These are phyloP conservation scores for Hanleya hanleyi DNA, from an alignment of 2,888 invertebrate genomes.

Conservation along the genomic window DNA sequence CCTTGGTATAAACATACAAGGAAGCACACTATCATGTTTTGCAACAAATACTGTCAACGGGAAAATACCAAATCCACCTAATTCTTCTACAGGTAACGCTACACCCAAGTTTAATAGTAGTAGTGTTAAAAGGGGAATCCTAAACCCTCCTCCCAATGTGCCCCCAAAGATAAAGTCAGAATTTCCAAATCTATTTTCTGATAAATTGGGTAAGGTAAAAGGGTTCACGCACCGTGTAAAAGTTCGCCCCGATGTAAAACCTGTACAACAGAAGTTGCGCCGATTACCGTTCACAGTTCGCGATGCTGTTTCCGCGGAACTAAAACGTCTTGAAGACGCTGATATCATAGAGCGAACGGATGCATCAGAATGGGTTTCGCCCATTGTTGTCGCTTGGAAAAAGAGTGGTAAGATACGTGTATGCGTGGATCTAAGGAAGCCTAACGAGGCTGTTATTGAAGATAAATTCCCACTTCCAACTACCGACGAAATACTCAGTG, in stretches of 20 bases:
- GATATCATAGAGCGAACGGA: conserved; percentile 1
- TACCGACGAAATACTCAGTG: conserved; percentile 32
- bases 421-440: conserved; percentile 27
- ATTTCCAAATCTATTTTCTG: neutral
- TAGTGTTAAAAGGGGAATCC: too few relatives aligned
- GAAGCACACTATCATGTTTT: neutral
- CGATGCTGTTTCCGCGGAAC: neutral
- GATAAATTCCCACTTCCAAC: conserved; percentile 17
- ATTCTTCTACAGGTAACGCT: too few relatives aligned
- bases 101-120: too few relatives aligned
- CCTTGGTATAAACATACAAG: neutral
- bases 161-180: too few relatives aligned
- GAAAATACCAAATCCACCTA: neutral
- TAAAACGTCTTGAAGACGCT: neutral
- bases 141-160: too few relatives aligned
- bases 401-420: conserved; percentile 17
- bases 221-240: neutral
- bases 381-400: conserved; percentile 23
- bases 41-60: neutral
- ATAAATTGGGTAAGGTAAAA: neutral
- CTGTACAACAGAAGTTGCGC: neutral
- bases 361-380: neutral
- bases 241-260: neutral
- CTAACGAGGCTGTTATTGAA: conserved; percentile 14
- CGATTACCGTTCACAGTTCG: neutral